Evolutionary conservation across 1,140 invertebrate genomes (phyloP).

Genomic region (Drosophila pandora): DNA sequence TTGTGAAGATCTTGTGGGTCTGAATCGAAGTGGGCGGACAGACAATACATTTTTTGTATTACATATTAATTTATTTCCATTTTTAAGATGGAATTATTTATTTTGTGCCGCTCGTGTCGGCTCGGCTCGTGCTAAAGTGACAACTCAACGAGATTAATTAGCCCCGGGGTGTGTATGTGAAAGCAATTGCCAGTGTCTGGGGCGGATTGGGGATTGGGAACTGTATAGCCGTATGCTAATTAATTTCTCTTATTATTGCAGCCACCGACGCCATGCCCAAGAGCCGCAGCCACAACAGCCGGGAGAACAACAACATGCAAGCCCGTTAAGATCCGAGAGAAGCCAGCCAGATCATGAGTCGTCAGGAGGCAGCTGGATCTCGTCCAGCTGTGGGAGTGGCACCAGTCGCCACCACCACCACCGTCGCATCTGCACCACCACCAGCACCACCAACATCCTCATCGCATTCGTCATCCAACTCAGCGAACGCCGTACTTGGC

Average conservation of each 20-base stretch:
- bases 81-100: constrained; percentile 37
- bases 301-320: constrained; percentile 45
- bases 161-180: constrained; percentile 32
- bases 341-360: constrained; percentile 54
- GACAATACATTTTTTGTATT: constrained; percentile 7
- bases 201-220: constrained; percentile 1
- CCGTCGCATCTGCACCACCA: constrained; percentile 11
- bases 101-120: not conserved
- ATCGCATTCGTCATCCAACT: constrained; percentile 15
- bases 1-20: constrained; percentile 8
- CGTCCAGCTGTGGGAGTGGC: constrained; percentile 7
- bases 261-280: constrained; percentile 26
- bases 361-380: constrained; percentile 50
- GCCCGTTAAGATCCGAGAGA: constrained; percentile 41
- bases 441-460: constrained; percentile 22
- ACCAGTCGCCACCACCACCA: not conserved
- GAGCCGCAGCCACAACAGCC: constrained; percentile 21
- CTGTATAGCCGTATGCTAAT: constrained; percentile 59
- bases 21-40: constrained; percentile 21
- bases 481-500: constrained; percentile 16
- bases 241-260: constrained; percentile 42
- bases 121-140: constrained; percentile 52
- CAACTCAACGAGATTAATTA: constrained; percentile 65
- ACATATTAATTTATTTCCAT: constrained; percentile 31
- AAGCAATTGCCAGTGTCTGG: constrained; percentile 65